Conservation (phyloP, 2,888 invertebrate genomes). For the Drosophila nr. medialis region DNA sequence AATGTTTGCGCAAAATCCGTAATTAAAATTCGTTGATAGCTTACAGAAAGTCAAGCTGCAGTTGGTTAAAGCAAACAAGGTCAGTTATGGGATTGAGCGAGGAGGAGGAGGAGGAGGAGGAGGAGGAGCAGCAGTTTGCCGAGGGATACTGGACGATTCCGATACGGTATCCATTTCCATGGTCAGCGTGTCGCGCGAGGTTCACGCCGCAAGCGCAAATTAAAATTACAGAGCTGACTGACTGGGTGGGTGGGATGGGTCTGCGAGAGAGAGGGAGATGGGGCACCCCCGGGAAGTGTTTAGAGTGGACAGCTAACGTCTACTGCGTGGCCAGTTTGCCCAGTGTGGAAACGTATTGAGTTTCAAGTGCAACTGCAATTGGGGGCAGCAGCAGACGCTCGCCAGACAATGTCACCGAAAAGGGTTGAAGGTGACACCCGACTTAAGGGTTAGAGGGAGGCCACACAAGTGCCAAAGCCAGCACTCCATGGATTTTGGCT, state of each 20-base stretch:
- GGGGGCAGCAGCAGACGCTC: slow-evolving; percentile 43
- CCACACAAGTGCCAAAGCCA: slow-evolving; percentile 61
- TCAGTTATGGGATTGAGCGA: slow-evolving; percentile 8
- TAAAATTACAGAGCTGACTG: slow-evolving; percentile 70
- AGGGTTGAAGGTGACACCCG: slow-evolving; percentile 25
- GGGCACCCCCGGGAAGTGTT: neutral
- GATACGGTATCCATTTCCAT: slow-evolving; percentile 50
- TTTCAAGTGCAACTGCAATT: slow-evolving; percentile 60
- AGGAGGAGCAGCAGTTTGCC: neutral
- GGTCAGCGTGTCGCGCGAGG: slow-evolving; percentile 58
- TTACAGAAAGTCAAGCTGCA: slow-evolving; percentile 48
- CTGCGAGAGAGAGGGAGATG: neutral
- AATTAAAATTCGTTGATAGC: slow-evolving; percentile 57
- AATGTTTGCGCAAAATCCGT: slow-evolving; percentile 65
- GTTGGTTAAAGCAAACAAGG: slow-evolving; percentile 52
- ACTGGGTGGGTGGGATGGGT: neutral
- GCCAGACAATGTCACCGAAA: slow-evolving; percentile 38
- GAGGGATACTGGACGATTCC: neutral
- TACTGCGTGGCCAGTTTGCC: slow-evolving; percentile 22
- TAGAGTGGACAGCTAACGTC: neutral
- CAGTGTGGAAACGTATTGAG: slow-evolving; percentile 50
- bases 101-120: neutral
- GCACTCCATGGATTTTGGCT: slow-evolving; percentile 39
- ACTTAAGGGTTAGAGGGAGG: slow-evolving; percentile 36
- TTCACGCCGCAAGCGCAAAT: slow-evolving; percentile 70